Percentiles rank a stretch among this genome's conserved stretches.
These are phyloP conservation scores for Jacana jacana DNA, from an alignment of 2,113 vertebrate genomes.

Conservation along the genomic window DNA sequence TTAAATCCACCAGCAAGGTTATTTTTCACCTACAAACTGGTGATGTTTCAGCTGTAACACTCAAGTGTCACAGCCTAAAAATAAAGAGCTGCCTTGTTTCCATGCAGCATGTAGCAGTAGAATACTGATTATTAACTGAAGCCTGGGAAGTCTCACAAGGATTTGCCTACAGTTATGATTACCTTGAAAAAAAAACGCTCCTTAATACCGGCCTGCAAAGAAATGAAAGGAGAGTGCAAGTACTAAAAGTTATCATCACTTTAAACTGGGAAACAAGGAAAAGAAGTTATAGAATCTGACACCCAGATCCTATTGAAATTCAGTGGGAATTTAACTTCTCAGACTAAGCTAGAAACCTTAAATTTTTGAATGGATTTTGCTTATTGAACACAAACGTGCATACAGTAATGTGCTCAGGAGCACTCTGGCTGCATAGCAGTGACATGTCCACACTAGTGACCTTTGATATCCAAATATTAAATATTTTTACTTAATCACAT, in stretches of 20 bases:
- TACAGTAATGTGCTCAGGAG: background rate
- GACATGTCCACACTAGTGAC: background rate
- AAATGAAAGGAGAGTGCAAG: background rate
- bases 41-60: background rate
- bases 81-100: background rate
- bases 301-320: background rate
- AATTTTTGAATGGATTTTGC: background rate
- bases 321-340: background rate
- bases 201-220: background rate
- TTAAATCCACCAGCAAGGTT: background rate
- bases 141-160: background rate
- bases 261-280: background rate
- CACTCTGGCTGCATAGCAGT: background rate
- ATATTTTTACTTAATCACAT: background rate
- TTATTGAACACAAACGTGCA: background rate
- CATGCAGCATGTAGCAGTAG: background rate
- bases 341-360: background rate
- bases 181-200: background rate
- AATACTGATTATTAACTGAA: background rate
- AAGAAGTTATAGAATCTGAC: background rate
- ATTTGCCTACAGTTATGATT: background rate
- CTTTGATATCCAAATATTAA: background rate
- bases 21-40: background rate
- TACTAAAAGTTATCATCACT: background rate
- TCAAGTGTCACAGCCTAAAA: background rate